phyloP scores from a whole-genome alignment of 2,797 vertebrate species.

The Lagodon rhomboides region DNA sequence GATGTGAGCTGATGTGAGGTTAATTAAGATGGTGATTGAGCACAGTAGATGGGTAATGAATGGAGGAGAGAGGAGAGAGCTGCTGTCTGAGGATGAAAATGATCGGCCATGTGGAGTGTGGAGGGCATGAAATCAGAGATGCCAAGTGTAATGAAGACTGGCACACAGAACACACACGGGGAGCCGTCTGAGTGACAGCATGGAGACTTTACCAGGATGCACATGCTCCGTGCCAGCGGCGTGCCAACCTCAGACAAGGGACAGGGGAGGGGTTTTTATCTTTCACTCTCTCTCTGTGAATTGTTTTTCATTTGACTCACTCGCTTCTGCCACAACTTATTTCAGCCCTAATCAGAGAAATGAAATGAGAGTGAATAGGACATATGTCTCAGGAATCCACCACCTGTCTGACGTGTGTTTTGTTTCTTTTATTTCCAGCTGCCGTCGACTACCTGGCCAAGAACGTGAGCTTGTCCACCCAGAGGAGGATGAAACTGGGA shows the following conservation, averaged over 20 bases:
- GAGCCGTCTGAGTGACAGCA: conserved; percentile 88
- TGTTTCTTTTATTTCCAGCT: conserved; percentile 85
- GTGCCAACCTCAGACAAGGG: conserved; percentile 77
- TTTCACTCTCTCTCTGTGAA: conserved; percentile 62
- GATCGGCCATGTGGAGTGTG: conserved; percentile 93
- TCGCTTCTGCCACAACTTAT: conserved; percentile 77
- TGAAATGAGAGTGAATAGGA: conserved; percentile 54
- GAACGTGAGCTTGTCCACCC: conserved; percentile 98
- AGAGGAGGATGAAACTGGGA: conserved; percentile 98
- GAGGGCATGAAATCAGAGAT: conserved; percentile 98
- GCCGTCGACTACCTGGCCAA: conserved; percentile 99
- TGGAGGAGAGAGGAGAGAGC: conserved; percentile 80
- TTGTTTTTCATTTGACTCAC: conserved; percentile 76
- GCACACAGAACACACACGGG: conserved; percentile 89
- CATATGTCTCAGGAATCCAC: conserved; percentile 43
- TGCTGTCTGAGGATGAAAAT: conserved; percentile 89
- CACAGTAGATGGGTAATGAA: conserved; percentile 86
- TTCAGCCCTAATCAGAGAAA: conserved; percentile 71
- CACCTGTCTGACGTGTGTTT: conserved; percentile 56
- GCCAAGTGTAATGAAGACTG: conserved; percentile 98
- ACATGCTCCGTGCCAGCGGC: conserved; percentile 76
- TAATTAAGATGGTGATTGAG: conserved; percentile 89
- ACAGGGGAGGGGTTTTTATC: conserved; percentile 73
- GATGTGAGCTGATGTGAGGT: conserved; percentile 86
- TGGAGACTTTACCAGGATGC: conserved; percentile 86